Evolutionary conservation across 2,113 vertebrate genomes (phyloP), one percentile per base, ranked within the genome.

Genomic region (Spilogale gracilis): DNA sequence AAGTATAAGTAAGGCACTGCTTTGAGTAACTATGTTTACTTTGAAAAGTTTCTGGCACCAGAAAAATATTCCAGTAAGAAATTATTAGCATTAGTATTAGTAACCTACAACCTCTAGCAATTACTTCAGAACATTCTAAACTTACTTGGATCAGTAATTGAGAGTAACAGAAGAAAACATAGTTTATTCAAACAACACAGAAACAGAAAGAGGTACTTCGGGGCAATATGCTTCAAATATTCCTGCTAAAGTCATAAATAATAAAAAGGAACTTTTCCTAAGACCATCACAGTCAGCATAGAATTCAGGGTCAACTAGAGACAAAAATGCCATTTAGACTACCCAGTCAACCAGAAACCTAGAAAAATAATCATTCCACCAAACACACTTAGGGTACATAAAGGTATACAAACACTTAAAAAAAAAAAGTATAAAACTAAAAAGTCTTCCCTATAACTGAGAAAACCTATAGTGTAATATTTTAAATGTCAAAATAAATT

Each of bases 61-160:
- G 4, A 79, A 21, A 69, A 90, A 78, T 93, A 94, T 54, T 86
- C n/a, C 5, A 43, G 56, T 91, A 2, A 91, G 81, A 94, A 94
- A 58, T 17, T 1, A 58, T 17, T 1, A 63, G n/a, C 25, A 61
- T 23, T 61, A 23, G 21, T 61, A 25, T 61, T 11, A 61, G 60
- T 61, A 61, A 61, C 23, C 56, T 52, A 84, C 4, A 71, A 21
- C 52, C 23, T 76, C 81, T 16, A 25, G 32, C 30, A 27, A 76
- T 58, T 74, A 83, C 17, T 82, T 89, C 48, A 67, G 50, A 89
- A 93, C 32, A 86, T 38, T 81, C 76, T 23, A 45, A 73, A 82
- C 65, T 81, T 93, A 38, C 82, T 82, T 93, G 60, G 43, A 89
- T 58, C 76, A 10, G n/a, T 56, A 89, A 58, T 76, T 96, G 60